Evolutionary conservation across 2,797 vertebrate species (phyloP).

Genomic region (Ibycter americanus): DNA sequence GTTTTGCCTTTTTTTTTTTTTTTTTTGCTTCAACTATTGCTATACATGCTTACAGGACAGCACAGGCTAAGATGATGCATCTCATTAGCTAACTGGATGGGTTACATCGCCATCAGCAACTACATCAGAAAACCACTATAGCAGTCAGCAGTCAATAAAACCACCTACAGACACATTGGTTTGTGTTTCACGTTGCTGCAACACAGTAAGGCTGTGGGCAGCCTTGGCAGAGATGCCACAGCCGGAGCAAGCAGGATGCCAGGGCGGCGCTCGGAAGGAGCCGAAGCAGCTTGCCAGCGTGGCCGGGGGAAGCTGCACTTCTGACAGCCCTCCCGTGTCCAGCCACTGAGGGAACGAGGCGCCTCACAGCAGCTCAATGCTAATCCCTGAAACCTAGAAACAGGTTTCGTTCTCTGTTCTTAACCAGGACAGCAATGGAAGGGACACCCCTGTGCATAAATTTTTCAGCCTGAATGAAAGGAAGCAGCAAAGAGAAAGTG

Average conservation of each 20-base stretch:
- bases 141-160: background rate
- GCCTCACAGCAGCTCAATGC: background rate
- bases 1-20: background rate
- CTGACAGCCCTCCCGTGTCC: background rate
- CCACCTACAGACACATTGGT: accelerated
- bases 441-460: background rate
- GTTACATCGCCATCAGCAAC: background rate
- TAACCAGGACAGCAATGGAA: background rate
- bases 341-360: background rate
- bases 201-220: background rate
- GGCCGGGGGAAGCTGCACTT: background rate
- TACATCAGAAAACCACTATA: background rate
- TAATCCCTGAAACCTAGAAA: background rate
- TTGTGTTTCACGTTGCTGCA: background rate
- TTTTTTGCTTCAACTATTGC: background rate
- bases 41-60: background rate
- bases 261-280: accelerated
- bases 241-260: accelerated
- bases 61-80: accelerated
- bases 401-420: background rate
- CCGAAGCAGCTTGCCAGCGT: accelerated
- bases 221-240: background rate
- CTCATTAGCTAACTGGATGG: background rate
- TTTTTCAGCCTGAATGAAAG: background rate
- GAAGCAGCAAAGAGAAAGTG: background rate